phyloP scores from a whole-genome alignment of 2,113 vertebrate species.

The Orthonyx spaldingii region DNA sequence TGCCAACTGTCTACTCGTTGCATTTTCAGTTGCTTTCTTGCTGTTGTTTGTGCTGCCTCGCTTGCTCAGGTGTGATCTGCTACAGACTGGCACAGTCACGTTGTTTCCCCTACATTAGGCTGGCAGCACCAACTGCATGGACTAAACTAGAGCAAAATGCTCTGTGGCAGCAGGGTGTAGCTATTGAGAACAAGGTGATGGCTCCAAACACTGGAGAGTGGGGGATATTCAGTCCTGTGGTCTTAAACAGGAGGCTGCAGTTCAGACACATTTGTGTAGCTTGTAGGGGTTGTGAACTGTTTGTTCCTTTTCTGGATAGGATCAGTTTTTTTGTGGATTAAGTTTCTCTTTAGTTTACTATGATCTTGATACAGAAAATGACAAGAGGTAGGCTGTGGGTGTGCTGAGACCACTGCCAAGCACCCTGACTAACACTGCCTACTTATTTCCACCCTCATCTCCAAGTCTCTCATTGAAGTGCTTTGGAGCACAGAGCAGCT shows the following conservation, averaged over 20 bases:
- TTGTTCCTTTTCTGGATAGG: background rate
- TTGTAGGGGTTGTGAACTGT: background rate
- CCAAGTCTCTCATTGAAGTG: background rate
- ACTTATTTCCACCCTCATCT: background rate
- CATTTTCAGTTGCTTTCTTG: background rate
- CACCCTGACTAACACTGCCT: background rate
- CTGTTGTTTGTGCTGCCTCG: background rate
- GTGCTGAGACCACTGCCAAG: background rate
- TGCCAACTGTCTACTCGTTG: background rate
- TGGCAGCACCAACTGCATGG: background rate
- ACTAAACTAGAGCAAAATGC: background rate
- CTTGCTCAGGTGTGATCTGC: background rate
- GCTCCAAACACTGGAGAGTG: background rate
- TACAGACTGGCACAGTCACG: background rate
- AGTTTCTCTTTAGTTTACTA: background rate
- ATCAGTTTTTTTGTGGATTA: background rate
- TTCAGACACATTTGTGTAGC: background rate
- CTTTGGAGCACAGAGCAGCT: background rate
- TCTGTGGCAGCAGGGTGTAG: background rate
- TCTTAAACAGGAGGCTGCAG: background rate
- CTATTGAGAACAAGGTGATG: background rate
- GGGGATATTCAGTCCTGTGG: background rate
- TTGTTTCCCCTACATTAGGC: background rate
- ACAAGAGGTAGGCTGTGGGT: background rate
- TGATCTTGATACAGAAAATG: background rate